These are phyloP conservation scores for Calycopis cecrops DNA, from an alignment of 1,140 invertebrate species.

Conservation along the genomic window DNA sequence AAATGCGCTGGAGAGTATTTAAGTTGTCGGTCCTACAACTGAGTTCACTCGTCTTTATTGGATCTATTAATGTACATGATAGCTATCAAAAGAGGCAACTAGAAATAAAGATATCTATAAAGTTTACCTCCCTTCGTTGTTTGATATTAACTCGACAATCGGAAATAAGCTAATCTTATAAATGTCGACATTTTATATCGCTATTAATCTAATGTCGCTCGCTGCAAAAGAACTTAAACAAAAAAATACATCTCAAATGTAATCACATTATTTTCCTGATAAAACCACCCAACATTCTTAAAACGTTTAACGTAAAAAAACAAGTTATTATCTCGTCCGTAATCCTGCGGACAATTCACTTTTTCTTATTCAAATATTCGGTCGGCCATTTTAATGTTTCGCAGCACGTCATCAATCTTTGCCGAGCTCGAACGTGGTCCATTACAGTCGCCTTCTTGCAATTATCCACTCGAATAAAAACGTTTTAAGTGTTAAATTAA, in stretches of 20 bases:
- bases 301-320: slow-evolving; percentile 23
- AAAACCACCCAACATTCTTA: background rate
- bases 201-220: too few relatives aligned
- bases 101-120: too few relatives aligned
- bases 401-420: slow-evolving; percentile 66
- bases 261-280: background rate
- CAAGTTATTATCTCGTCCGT: slow-evolving; percentile 41
- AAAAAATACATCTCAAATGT: background rate
- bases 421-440: slow-evolving; percentile 52
- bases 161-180: too few relatives aligned
- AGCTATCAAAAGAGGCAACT: too few relatives aligned
- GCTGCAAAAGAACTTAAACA: too few relatives aligned
- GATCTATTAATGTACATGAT: too few relatives aligned
- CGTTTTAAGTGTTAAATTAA: slow-evolving; percentile 72
- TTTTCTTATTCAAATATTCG: slow-evolving; percentile 63
- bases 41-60: too few relatives aligned
- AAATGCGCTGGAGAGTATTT: too few relatives aligned
- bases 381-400: slow-evolving; percentile 60
- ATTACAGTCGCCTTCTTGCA: slow-evolving; percentile 58
- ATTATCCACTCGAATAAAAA: slow-evolving; percentile 71
- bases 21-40: too few relatives aligned
- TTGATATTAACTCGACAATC: too few relatives aligned
- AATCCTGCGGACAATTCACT: slow-evolving; percentile 44
- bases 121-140: too few relatives aligned
- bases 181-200: too few relatives aligned